Base-by-base conservation (phyloP, 2,797 vertebrate species). In the Coranthus polyacanthus region DNA sequence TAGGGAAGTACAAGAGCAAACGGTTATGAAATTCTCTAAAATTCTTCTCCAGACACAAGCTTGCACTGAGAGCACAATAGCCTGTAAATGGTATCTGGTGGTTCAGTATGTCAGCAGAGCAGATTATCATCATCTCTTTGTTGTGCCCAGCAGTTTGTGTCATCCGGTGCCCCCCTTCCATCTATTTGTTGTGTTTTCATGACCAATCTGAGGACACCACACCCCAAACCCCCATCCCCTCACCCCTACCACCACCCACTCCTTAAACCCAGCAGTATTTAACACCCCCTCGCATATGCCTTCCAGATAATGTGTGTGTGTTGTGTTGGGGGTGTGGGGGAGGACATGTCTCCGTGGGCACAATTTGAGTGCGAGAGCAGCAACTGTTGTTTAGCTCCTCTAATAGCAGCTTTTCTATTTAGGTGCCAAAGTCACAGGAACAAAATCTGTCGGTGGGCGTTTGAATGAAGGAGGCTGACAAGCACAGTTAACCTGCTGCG, bases 371-470 rank as follows among this genome's bases (percentile, higher is more conserved):
- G 69, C 64, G 72, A 81, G 77, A 82, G 83, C 72, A 86, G 75
- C 82, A 79, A 83, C 88, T 83, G 85, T 86, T 89, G 79, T 86
- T 88, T 75, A 70, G 78, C 73, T 89, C 72, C 70, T 89, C 79
- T 89, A 87, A 84, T 91, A 88, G 77, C 85, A 84, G 83, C 76
- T 83, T 89, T 84, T 90, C 86, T 84, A 78, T 90, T 87, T 88
- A 78, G 84, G 85, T 86, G 81, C 75, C 80, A 87, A 85, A 92
- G 90, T 92, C 90, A 90, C 90, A 91, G 86, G 82, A 90, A 91
- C 85, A 92, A 81, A 92, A 87, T 88, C 84, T 85, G 88, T 85
- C 66, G 72, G 92, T 92, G 90, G 89, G 90, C 81, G 91, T 91
- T 68, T 89, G 70, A 87, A 85, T 87, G 82, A 86, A 89, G 80